These are phyloP conservation scores for Galleria mellonella DNA, from an alignment of 1,140 invertebrate species.

Conservation along the genomic window DNA sequence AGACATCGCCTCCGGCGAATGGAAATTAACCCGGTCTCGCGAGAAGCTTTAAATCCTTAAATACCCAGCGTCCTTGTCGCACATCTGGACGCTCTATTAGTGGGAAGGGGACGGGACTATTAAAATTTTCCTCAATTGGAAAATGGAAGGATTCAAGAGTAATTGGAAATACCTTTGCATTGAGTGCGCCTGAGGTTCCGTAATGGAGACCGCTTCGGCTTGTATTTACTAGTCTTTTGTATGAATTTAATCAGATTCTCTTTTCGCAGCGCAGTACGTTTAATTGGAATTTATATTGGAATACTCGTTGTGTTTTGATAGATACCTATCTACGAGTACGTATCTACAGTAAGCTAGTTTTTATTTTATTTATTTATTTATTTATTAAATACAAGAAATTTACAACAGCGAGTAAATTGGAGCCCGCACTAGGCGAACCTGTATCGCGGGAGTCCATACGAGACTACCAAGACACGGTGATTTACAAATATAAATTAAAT, in stretches of 20 bases:
- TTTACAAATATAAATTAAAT: too few species aligned
- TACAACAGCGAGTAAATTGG: too few species aligned
- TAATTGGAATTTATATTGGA: constrained; percentile 29
- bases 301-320: constrained; percentile 2
- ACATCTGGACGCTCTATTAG: constrained; percentile 2
- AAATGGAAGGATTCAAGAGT: constrained; percentile 41
- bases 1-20: constrained; percentile 27
- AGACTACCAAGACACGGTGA: too few species aligned
- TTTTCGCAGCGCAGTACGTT: constrained; percentile 14
- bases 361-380: too few species aligned
- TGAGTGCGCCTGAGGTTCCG: constrained; percentile 24
- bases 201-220: constrained; percentile 15
- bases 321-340: too few species aligned
- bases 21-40: constrained; percentile 35
- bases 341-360: too few species aligned
- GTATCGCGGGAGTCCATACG: too few species aligned
- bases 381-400: too few species aligned
- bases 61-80: constrained; percentile 12
- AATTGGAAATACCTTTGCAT: constrained; percentile 47
- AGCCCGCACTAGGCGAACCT: too few species aligned
- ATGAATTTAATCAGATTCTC: constrained; percentile 31
- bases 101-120: constrained; percentile 20
- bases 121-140: constrained; percentile 34
- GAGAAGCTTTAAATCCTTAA: constrained; percentile 23
- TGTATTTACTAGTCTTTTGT: constrained; percentile 25